Evolutionary conservation across 1,140 invertebrate genomes (phyloP), one percentile per base, ranked within the genome.

Genomic region (Heliconius melpomene): DNA sequence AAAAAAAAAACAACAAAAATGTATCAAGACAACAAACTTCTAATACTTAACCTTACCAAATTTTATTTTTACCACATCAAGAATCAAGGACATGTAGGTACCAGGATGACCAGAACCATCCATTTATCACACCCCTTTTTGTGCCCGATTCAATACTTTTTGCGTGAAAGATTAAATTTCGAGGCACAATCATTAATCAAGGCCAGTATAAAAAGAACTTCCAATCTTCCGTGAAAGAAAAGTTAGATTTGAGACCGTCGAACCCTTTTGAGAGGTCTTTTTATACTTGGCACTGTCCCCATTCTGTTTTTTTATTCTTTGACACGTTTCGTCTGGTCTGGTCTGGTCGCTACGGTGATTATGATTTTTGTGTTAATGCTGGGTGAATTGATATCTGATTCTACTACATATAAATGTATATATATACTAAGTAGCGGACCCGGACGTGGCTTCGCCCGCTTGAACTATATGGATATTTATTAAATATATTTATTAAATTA

Each of bases 101-200:
- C 84, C 81, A 86, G 88, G 86, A 90, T 89, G 90, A 87, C 85
- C 87, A 54, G 86, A 75, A 73, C 76, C 85, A 80, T 90, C 85
- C 88, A 93, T 93, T 92, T 93, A 93, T 93, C 92, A 93, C 84
- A 40, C 74, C 70, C 83, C 88, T 92, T 92, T 92, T 93, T 92
- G 87, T 90, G 87, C 86, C 83, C 88, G 86, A 91, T 92, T 93
- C 88, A 91, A 91, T 92, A 90, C 91, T 92, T 93, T 93, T 93
- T 93, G 91, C 84, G 84, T 81, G 85, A 83, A 86, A 93, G 92
- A 93, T 93, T 93, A 93, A 93, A 92, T 91, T 92, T 92, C 89
- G 83, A 88, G 87, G 87, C 88, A 82, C 77, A 84, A 92, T 88
- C 92, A 92, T 93, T 93, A 92, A 93, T 92, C 66, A 52, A 9